phyloP scores from a whole-genome alignment of 2,113 vertebrate genomes.

The Phoxinus phoxinus region DNA sequence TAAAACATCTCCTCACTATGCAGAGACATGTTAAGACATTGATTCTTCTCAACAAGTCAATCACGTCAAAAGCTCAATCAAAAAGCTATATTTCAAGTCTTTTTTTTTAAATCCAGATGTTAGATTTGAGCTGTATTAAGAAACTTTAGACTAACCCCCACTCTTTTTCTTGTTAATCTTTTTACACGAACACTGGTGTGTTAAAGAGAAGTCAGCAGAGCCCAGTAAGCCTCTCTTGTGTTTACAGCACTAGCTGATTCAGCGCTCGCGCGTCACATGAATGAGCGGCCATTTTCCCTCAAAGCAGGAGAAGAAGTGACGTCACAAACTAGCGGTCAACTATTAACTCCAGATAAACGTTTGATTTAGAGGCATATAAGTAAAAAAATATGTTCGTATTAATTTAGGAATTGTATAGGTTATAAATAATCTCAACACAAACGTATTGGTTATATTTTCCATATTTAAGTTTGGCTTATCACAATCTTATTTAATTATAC shows the following conservation, averaged over 20 bases:
- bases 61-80: not conserved
- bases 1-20: not conserved
- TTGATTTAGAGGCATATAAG: not conserved
- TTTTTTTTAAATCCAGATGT: not conserved
- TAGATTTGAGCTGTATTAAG: not conserved
- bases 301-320: not conserved
- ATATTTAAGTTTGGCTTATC: not conserved
- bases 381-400: not conserved
- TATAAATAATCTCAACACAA: not conserved
- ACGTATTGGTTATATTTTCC: not conserved
- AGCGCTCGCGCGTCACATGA: not conserved
- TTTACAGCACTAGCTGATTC: slow-evolving; percentile 65
- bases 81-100: not conserved
- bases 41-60: not conserved
- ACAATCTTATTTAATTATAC: not conserved
- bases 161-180: not conserved
- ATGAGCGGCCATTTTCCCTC: slow-evolving; percentile 52
- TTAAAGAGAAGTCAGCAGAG: not conserved
- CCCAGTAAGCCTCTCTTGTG: not conserved
- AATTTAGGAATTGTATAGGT: not conserved
- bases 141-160: not conserved
- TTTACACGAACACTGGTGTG: not conserved
- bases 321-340: slow-evolving; percentile 13
- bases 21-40: not conserved
- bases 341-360: not conserved